Evolutionary conservation across 2,113 vertebrate species (phyloP).

Genomic region (Syngnathoides biaculeatus): DNA sequence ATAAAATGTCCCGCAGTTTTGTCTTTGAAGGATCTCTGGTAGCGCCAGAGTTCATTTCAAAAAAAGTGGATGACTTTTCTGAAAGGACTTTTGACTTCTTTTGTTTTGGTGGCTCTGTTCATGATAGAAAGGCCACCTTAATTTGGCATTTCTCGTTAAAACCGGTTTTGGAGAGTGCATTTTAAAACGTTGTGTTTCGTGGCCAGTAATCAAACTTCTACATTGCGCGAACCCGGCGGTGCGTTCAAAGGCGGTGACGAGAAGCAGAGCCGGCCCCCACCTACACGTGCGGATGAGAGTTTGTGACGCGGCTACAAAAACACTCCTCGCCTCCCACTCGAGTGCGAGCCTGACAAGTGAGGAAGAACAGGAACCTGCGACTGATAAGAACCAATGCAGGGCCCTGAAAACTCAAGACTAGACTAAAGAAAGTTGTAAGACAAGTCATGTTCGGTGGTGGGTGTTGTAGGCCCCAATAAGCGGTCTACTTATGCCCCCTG

Average conservation of each 20-base stretch:
- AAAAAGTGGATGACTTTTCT: neutral
- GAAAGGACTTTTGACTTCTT: too few relatives aligned
- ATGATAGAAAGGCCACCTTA: too few relatives aligned
- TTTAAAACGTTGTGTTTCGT: neutral
- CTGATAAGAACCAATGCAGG: slow-evolving; percentile 24
- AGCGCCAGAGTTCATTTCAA: too few relatives aligned
- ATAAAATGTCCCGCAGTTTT: too few relatives aligned
- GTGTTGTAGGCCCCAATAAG: too few relatives aligned
- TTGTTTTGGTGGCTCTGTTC: too few relatives aligned
- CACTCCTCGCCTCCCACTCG: neutral
- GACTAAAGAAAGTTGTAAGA: neutral
- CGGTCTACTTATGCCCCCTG: too few relatives aligned
- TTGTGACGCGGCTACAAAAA: neutral
- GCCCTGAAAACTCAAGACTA: neutral
- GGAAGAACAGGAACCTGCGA: slow-evolving; percentile 26
- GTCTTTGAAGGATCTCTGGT: too few relatives aligned
- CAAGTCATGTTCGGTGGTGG: neutral
- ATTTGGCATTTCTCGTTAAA: too few relatives aligned
- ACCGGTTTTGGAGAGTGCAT: neutral
- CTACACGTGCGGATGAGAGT: neutral
- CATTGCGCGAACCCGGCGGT: neutral
- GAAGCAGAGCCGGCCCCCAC: slow-evolving; percentile 18
- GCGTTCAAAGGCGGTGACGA: slow-evolving; percentile 11
- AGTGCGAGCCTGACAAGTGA: slow-evolving; percentile 44
- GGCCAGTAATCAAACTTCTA: neutral